Evolutionary conservation across 1,140 invertebrate genomes (phyloP).

Genomic region (Lutraria rhynchaena): DNA sequence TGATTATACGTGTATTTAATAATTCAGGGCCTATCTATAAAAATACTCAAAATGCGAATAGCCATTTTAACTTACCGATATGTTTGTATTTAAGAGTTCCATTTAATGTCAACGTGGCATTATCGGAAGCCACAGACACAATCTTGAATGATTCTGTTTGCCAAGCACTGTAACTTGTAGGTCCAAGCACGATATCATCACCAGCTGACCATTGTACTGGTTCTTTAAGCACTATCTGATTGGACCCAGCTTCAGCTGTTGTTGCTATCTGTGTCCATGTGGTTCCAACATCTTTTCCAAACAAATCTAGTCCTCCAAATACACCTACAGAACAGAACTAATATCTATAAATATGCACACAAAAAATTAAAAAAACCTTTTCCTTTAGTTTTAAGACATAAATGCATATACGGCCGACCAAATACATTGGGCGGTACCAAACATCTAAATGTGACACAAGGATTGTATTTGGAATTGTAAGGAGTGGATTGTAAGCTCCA

Average conservation of each 20-base stretch:
- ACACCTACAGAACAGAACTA: conserved; percentile 73
- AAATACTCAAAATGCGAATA: too few species aligned
- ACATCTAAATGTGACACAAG: too few species aligned
- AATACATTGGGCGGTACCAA: too few species aligned
- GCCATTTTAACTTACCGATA: too few species aligned
- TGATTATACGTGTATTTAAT: too few species aligned
- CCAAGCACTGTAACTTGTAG: conserved; percentile 73
- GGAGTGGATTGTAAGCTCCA: too few species aligned
- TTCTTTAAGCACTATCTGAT: conserved; percentile 67
- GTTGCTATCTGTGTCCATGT: conserved; percentile 75
- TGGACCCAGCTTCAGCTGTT: conserved; percentile 69
- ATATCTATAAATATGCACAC: too few species aligned
- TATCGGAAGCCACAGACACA: conserved; percentile 63
- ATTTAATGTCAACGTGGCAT: conserved; percentile 75
- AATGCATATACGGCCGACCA: too few species aligned
- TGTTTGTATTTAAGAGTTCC: conserved; percentile 72
- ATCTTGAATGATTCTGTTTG: conserved; percentile 79
- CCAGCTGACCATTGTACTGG: conserved; percentile 75
- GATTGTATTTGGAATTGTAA: too few species aligned
- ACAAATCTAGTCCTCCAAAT: conserved; percentile 80
- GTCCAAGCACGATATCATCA: conserved; percentile 78
- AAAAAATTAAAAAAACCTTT: too few species aligned
- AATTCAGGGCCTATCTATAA: too few species aligned
- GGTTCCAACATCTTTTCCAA: conserved; percentile 69
- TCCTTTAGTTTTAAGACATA: too few species aligned